Evolutionary conservation across 2,888 invertebrate species (phyloP), one percentile per base, ranked within the genome.

Genomic region (Spilosoma lubricipeda): DNA sequence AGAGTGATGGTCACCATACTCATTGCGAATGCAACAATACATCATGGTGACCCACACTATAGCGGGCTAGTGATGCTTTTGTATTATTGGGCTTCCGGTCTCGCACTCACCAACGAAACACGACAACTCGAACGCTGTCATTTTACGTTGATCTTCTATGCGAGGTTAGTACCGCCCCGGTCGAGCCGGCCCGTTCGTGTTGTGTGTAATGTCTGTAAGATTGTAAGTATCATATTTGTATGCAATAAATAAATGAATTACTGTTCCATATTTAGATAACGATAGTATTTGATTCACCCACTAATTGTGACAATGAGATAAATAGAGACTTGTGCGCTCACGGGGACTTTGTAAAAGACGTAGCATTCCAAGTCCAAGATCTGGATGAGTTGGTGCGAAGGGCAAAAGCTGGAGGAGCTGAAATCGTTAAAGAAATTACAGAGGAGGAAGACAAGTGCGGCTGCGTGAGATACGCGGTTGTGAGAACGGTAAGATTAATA

Each of bases 271-370:
- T n/a, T 39, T 91, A 99, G 98, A 98, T 99, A 85, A 95, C 97
- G 64, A 99, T 99, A 89, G 97, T 99, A 42, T 99, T 99, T 90
- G 97, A 98, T 81, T 99, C 99, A 0, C 97, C 99, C 0, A 98
- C 99, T 75, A 78, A 89, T 0, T 97, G 98, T 0, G 96, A 96
- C 73, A 97, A 97, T 80, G 90, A 96, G 80, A 97, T 97, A 85
- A 96, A 98, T 90, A 97, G 98, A 65, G 93, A 96, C 65, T 98
- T 99, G 89, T 96, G 75, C 96, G 96, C 89, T 0, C 99, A 99
- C 90, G 99, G 99, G 0, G 99, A 99, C 93, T 99, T 99, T 73
- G 99, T 99, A 27, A 99, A 99, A 89, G 99, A 99, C 90, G 97
- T 99, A 59, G 99, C 99, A 0, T 99, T 99, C 90, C 96, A 97